These are phyloP conservation scores for Rhodinocichla rosea DNA, from an alignment of 2,113 vertebrate genomes.

Conservation along the genomic window DNA sequence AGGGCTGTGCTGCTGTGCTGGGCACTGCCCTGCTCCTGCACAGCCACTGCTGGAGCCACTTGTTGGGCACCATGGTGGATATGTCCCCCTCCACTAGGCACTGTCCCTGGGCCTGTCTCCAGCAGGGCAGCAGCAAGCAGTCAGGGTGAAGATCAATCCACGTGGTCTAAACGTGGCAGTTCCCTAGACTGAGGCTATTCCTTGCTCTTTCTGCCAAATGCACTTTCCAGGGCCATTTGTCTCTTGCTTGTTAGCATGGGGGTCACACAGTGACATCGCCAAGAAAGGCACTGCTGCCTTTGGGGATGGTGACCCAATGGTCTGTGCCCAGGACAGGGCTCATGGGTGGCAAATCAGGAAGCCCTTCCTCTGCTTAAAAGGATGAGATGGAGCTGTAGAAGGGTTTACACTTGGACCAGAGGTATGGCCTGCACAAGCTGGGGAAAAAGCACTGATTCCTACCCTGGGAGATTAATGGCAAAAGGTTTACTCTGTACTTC, in stretches of 20 bases:
- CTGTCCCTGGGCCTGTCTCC: rapidly evolving
- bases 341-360: neutral
- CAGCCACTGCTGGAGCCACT: neutral
- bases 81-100: neutral
- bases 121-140: neutral
- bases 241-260: neutral
- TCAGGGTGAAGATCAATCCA: neutral
- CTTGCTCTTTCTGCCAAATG: neutral
- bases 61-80: rapidly evolving
- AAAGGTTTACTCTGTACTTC: neutral
- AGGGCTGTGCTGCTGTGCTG: rapidly evolving
- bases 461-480: neutral
- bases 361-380: neutral
- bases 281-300: neutral
- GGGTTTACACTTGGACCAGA: neutral
- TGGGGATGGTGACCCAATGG: neutral
- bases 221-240: neutral
- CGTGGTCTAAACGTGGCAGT: rapidly evolving
- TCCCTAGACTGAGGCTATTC: neutral
- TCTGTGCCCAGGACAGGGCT: neutral
- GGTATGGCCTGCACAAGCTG: neutral
- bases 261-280: neutral
- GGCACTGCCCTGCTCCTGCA: neutral
- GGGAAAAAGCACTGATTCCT: neutral
- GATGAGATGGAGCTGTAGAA: neutral